These are phyloP conservation scores for Mimas tiliae DNA, from an alignment of 2,888 invertebrate species.

Conservation along the genomic window DNA sequence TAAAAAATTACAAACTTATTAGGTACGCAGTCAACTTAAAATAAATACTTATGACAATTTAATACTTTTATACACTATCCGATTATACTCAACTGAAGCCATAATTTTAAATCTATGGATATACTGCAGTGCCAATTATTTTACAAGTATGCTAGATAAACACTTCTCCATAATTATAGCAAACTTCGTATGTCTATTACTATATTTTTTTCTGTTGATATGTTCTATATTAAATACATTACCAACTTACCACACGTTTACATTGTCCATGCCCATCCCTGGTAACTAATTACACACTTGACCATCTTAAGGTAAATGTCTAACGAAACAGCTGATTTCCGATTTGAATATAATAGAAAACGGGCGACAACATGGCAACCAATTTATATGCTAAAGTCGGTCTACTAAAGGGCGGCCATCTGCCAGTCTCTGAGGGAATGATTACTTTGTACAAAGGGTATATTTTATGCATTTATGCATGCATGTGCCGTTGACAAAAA, in stretches of 20 bases:
- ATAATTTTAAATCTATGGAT: no score
- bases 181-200: no score
- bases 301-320: neutral
- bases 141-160: no score
- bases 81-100: no score
- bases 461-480: conserved; percentile 42
- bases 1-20: no score
- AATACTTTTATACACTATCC: no score
- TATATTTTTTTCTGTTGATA: no score
- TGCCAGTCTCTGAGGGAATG: conserved; percentile 38
- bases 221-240: no score
- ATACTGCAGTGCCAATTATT: no score
- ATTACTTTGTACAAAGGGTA: conserved; percentile 41
- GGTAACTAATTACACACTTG: neutral
- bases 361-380: conserved; percentile 56
- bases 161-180: no score
- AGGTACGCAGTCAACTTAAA: no score
- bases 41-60: no score
- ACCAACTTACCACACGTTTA: neutral
- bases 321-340: conserved; percentile 30
- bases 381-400: conserved; percentile 66
- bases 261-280: neutral
- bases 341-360: conserved; percentile 78
- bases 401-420: conserved; percentile 37
- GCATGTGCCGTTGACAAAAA: conserved; percentile 28